These are phyloP conservation scores for Lamprologus tigripictilis DNA, from an alignment of 2,113 vertebrate species.

Conservation along the genomic window DNA sequence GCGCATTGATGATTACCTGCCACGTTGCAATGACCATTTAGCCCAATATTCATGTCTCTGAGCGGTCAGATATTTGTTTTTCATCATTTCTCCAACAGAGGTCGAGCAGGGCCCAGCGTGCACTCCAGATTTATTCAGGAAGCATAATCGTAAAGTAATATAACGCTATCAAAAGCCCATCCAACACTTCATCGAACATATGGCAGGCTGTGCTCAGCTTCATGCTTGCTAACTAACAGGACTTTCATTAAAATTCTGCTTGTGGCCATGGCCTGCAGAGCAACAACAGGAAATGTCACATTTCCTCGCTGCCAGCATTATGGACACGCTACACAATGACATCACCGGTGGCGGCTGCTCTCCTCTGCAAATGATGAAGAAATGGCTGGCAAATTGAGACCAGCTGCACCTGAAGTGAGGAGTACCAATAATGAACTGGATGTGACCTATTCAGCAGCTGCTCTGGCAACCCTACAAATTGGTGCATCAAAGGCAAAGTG, in stretches of 20 bases:
- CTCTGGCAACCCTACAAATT: constrained; percentile 18
- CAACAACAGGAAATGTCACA: constrained; percentile 36
- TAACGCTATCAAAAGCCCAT: not conserved
- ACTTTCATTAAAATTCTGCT: constrained; percentile 43
- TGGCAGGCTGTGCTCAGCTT: not conserved
- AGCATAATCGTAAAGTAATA: not conserved
- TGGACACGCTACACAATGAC: not conserved
- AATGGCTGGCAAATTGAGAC: not conserved
- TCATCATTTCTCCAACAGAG: not conserved
- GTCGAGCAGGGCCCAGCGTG: not conserved
- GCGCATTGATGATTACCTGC: not conserved
- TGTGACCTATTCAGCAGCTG: constrained; percentile 17
- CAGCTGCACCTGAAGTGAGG: constrained; percentile 29
- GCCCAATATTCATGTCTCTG: not conserved
- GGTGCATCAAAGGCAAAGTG: not conserved
- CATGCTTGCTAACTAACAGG: constrained; percentile 21
- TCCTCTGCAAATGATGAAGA: constrained; percentile 20
- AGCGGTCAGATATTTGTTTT: not conserved
- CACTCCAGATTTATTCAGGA: not conserved
- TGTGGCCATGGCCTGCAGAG: not conserved
- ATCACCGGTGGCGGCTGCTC: not conserved
- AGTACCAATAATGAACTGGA: constrained; percentile 13
- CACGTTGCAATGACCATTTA: not conserved
- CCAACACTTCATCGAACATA: not conserved
- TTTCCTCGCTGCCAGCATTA: constrained; percentile 14